Conservation (phyloP, 2,888 invertebrate genomes). For the Siphonodentalium dalli region DNA sequence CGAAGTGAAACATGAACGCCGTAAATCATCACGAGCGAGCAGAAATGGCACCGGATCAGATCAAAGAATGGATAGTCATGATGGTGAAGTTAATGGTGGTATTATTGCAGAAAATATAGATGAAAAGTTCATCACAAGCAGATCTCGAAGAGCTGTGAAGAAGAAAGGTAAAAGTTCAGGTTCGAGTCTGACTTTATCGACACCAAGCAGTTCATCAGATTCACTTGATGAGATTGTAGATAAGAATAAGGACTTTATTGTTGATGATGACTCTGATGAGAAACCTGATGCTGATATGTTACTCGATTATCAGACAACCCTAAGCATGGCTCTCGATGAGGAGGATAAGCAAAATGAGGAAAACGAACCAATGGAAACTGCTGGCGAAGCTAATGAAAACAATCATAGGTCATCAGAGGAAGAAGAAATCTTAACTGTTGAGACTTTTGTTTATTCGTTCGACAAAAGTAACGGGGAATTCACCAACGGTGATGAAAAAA, state of each 20-base stretch:
- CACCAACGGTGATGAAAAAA: not conserved
- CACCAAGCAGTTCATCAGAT: constrained; percentile 46
- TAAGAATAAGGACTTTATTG: constrained; percentile 34
- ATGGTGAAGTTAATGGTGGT: constrained; percentile 14
- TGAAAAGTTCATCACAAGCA: constrained; percentile 45
- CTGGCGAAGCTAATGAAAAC: constrained; percentile 30
- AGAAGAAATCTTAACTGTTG: no score
- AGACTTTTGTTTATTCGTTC: no score
- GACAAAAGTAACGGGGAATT: no score
- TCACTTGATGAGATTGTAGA: constrained; percentile 39
- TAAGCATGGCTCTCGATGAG: constrained; percentile 45
- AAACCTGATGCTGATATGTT: constrained; percentile 49
- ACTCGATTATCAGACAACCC: constrained; percentile 44
- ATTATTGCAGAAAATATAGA: constrained; percentile 32
- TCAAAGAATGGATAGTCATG: constrained; percentile 18
- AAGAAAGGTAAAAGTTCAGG: constrained; percentile 38
- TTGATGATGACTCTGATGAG: constrained; percentile 35
- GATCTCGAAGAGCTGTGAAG: constrained; percentile 16
- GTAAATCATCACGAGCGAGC: not conserved
- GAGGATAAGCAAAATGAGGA: constrained; percentile 26
- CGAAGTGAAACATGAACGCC: constrained; percentile 11
- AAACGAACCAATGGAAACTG: not conserved
- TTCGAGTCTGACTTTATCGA: constrained; percentile 51
- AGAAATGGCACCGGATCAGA: constrained; percentile 6
- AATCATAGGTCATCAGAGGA: constrained; percentile 20